These are phyloP conservation scores for Enhydra lutris DNA, from an alignment of 2,113 vertebrate species.

Conservation along the genomic window DNA sequence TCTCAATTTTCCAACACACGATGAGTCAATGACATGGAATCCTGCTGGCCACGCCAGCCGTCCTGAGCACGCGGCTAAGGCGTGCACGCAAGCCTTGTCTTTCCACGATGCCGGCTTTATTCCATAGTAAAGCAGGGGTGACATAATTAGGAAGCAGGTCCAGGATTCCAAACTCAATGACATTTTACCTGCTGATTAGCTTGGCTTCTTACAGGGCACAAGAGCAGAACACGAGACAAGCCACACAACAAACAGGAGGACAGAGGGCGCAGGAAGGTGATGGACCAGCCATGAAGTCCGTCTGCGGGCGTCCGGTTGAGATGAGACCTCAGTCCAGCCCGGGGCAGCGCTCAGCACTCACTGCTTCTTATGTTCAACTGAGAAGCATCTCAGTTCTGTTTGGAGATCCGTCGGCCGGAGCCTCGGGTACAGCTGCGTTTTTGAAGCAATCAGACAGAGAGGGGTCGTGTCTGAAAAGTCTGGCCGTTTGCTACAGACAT, in stretches of 20 bases:
- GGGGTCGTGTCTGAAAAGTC: background rate
- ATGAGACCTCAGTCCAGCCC: background rate
- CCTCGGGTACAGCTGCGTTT: background rate
- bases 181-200: background rate
- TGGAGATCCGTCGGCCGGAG: background rate
- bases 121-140: background rate
- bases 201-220: background rate
- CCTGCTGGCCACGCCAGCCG: background rate
- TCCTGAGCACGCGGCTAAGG: rapidly evolving
- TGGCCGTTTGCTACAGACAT: background rate
- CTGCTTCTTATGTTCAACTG: background rate
- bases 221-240: background rate
- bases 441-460: background rate
- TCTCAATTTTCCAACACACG: background rate
- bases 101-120: background rate
- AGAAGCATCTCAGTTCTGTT: background rate
- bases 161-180: background rate
- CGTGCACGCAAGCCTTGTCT: rapidly evolving
- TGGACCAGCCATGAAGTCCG: background rate
- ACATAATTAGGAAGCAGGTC: background rate
- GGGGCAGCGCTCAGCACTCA: background rate
- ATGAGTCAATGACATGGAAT: background rate
- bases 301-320: background rate
- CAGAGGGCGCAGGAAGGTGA: background rate
- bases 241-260: background rate